Conservation (phyloP, 2,113 vertebrate genomes). For the Neoarius graeffei region DNA sequence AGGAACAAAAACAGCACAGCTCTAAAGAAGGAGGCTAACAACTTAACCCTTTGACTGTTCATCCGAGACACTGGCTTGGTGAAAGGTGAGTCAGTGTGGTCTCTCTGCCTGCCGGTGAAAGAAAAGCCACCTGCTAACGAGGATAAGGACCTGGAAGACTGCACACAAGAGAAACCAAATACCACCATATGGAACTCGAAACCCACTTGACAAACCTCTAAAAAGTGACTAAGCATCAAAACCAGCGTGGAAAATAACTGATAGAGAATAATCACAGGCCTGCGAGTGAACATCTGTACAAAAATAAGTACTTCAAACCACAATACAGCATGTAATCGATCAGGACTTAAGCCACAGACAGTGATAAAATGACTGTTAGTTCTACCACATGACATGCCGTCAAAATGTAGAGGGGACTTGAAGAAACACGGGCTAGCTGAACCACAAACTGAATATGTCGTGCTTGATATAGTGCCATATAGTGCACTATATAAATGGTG, state of each 20-base stretch:
- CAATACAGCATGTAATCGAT: not conserved
- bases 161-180: slow-evolving; percentile 27
- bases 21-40: not conserved
- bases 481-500: not conserved
- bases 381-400: not conserved
- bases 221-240: slow-evolving; percentile 13
- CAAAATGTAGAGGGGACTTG: not conserved
- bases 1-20: not conserved
- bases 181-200: slow-evolving; percentile 13
- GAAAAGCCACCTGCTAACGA: slow-evolving; percentile 25
- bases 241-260: not conserved
- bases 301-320: not conserved
- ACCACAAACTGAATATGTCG: not conserved
- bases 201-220: slow-evolving; percentile 8
- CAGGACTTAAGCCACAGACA: not conserved
- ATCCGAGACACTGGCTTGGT: slow-evolving; percentile 11
- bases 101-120: slow-evolving; percentile 18
- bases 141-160: slow-evolving; percentile 23
- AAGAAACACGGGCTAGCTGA: not conserved
- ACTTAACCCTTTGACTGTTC: not conserved
- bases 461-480: not conserved
- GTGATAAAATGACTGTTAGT: not conserved
- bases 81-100: slow-evolving; percentile 18
- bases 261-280: not conserved
- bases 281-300: not conserved